Evolutionary conservation across 2,113 vertebrate genomes (phyloP).

Genomic region (Hylia prasina): DNA sequence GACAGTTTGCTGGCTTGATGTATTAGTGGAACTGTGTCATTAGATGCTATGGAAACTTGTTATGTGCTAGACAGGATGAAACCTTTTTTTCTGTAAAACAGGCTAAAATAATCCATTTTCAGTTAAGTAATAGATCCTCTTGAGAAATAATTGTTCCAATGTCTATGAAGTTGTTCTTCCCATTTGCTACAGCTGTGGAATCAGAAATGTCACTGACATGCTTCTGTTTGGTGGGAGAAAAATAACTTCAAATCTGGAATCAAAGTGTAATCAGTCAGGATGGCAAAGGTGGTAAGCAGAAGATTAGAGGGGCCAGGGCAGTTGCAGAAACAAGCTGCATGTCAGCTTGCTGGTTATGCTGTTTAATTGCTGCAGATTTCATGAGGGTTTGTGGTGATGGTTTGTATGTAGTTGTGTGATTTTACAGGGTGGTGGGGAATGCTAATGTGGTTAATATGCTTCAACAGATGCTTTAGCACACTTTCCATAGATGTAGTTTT

Average conservation of each 20-base stretch:
- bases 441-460: background rate
- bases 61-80: background rate
- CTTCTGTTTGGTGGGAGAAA: background rate
- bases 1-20: background rate
- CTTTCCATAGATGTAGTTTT: background rate
- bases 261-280: background rate
- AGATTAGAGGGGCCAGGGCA: background rate
- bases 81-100: background rate
- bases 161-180: background rate
- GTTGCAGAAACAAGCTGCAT: background rate
- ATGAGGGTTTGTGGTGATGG: background rate
- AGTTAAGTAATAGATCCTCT: background rate
- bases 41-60: background rate
- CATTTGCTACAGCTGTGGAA: background rate
- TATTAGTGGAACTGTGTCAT: background rate
- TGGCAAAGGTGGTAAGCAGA: background rate
- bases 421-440: background rate
- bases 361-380: background rate
- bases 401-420: background rate
- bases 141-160: background rate
- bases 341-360: background rate
- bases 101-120: background rate
- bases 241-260: background rate
- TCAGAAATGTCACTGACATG: background rate
- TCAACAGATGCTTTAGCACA: background rate